These are phyloP conservation scores for Perodicticus potto DNA, from an alignment of 2,797 vertebrate genomes.

Conservation along the genomic window DNA sequence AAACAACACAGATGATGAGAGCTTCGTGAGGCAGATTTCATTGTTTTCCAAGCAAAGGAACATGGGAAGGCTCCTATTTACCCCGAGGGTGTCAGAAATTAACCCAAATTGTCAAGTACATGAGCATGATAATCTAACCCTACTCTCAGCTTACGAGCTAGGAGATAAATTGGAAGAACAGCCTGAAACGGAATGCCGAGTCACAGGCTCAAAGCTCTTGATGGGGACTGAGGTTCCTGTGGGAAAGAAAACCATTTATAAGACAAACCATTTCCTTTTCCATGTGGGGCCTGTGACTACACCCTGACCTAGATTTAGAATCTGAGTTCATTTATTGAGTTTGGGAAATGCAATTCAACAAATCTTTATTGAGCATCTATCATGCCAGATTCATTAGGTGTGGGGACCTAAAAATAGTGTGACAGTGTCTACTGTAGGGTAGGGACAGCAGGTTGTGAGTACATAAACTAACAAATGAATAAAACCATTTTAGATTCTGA, in stretches of 20 bases:
- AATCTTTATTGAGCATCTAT: slow-evolving; percentile 61
- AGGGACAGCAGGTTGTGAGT: not conserved
- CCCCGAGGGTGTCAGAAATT: not conserved
- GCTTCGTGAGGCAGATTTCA: not conserved
- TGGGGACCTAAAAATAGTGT: not conserved
- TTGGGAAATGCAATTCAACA: slow-evolving; percentile 56
- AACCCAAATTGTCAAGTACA: slow-evolving; percentile 9
- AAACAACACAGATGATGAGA: slow-evolving; percentile 27
- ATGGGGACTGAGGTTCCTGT: not conserved
- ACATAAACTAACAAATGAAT: not conserved
- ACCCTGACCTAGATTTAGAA: slow-evolving; percentile 70
- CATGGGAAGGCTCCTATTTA: not conserved
- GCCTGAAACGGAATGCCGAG: not conserved
- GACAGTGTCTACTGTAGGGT: not conserved
- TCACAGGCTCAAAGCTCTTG: not conserved
- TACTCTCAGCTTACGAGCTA: not conserved
- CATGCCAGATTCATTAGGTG: not conserved
- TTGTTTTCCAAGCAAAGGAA: slow-evolving; percentile 10
- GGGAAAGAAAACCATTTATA: slow-evolving; percentile 29
- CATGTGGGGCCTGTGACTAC: slow-evolving; percentile 46
- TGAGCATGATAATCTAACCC: not conserved
- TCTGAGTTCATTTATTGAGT: slow-evolving; percentile 68
- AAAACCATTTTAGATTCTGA: not conserved
- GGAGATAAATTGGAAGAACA: not conserved
- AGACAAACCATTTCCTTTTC: not conserved